phyloP scores from a whole-genome alignment of 2,113 vertebrate genomes.

The Crotophaga sulcirostris region DNA sequence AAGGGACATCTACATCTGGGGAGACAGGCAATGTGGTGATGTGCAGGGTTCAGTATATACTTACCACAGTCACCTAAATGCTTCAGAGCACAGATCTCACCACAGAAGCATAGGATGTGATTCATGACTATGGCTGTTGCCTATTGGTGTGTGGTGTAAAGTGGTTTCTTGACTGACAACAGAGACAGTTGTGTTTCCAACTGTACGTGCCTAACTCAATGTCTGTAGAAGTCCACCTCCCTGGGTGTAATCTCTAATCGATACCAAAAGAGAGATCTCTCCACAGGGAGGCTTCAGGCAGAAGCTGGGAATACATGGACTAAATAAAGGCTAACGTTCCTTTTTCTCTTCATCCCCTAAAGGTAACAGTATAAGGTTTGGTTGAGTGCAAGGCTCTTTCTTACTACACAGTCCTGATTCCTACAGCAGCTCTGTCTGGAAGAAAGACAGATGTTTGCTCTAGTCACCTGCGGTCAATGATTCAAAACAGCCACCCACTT shows the following conservation, averaged over 20 bases:
- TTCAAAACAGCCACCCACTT: neutral
- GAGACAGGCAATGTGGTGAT: neutral
- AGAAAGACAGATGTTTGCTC: neutral
- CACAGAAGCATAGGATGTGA: accelerated
- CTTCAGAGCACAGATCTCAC: neutral
- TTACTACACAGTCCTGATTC: neutral
- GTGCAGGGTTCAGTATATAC: neutral
- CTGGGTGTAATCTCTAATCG: neutral
- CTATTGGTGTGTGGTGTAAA: neutral
- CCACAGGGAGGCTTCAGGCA: neutral
- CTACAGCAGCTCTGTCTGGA: neutral
- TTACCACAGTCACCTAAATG: neutral
- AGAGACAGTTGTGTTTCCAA: neutral
- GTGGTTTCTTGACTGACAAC: neutral
- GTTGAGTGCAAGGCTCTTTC: neutral
- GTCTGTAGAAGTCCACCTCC: neutral
- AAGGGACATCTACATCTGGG: too few species aligned
- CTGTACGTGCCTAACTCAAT: neutral
- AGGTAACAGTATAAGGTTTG: neutral
- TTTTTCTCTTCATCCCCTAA: neutral
- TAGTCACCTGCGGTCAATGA: neutral
- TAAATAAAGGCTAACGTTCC: neutral
- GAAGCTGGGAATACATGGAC: neutral
- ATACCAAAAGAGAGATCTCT: neutral
- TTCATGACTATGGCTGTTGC: neutral